A percentile compares a stretch with the other conserved stretches of the same genome.
Conservation (phyloP, 2,797 vertebrate genomes). For the Tachyglossus aculeatus region DNA sequence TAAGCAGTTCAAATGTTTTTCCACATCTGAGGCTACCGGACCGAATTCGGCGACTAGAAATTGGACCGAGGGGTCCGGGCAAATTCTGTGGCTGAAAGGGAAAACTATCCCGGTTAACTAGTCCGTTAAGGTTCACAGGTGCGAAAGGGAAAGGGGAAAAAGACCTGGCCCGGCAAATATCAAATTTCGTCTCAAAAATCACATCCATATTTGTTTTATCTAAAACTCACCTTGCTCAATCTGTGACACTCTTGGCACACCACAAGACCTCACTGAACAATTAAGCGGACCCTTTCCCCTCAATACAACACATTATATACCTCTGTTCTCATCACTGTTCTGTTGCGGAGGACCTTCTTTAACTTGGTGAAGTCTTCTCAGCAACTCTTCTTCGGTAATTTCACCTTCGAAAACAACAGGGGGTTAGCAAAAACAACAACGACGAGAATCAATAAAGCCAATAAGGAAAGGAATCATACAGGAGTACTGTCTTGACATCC, state of each 20-base stretch:
- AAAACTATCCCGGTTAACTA: not conserved
- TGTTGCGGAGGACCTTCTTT: conserved; percentile 91
- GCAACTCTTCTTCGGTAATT: conserved; percentile 94
- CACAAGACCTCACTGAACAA: conserved; percentile 51
- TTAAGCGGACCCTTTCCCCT: conserved; percentile 58
- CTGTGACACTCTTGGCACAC: conserved; percentile 58
- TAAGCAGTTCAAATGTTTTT: too few relatives aligned
- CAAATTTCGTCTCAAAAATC: conserved; percentile 48
- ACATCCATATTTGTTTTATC: conserved; percentile 16
- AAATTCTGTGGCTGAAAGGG: too few relatives aligned
- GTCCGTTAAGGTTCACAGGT: not conserved
- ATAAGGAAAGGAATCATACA: too few relatives aligned
- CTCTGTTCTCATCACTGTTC: conserved; percentile 84
- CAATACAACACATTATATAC: conserved; percentile 75
- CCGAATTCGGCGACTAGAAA: too few relatives aligned
- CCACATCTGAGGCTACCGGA: too few relatives aligned
- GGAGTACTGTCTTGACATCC: too few relatives aligned
- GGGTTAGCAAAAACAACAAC: conserved; percentile 57
- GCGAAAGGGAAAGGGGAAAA: conserved; percentile 34
- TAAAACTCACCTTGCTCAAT: conserved; percentile 53
- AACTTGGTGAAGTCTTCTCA: conserved; percentile 94
- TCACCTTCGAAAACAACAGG: conserved; percentile 85
- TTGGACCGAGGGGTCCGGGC: too few relatives aligned
- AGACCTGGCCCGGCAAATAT: conserved; percentile 42
- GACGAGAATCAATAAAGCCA: not conserved